Evolutionary conservation across 2,113 vertebrate genomes (phyloP).

Genomic region (Xenopus borealis): DNA sequence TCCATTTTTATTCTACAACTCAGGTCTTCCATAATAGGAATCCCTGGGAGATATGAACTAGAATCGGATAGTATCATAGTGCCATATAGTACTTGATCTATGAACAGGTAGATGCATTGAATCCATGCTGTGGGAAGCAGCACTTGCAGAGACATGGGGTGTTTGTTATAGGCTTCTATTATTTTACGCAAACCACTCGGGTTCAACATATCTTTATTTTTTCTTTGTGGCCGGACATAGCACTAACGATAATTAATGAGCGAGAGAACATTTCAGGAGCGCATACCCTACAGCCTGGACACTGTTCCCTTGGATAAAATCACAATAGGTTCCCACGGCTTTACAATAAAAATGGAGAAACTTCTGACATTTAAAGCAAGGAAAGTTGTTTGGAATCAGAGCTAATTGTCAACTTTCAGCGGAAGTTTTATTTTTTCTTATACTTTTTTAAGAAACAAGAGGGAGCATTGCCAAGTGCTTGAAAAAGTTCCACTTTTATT

Average conservation of each 20-base stretch:
- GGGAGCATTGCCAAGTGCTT: neutral
- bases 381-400: neutral
- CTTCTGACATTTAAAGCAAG: neutral
- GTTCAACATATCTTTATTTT: too few relatives aligned
- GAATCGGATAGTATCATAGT: too few relatives aligned
- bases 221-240: neutral
- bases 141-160: too few relatives aligned
- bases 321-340: constrained; percentile 12
- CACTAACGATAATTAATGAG: neutral
- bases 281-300: constrained; percentile 7
- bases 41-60: too few relatives aligned
- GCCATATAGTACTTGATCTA: too few relatives aligned
- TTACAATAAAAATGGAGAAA: neutral
- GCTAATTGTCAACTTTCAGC: neutral
- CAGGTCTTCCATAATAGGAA: too few relatives aligned
- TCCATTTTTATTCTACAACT: too few relatives aligned
- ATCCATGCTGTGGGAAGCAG: too few relatives aligned
- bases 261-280: neutral
- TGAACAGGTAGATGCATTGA: too few relatives aligned
- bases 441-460: neutral
- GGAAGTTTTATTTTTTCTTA: constrained; percentile 9
- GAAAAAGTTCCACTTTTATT: neutral
- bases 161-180: too few relatives aligned
- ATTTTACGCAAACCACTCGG: too few relatives aligned
- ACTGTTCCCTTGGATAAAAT: constrained; percentile 4